phyloP scores from a whole-genome alignment of 2,113 vertebrate genomes.

The Psilopogon haemacephalus region DNA sequence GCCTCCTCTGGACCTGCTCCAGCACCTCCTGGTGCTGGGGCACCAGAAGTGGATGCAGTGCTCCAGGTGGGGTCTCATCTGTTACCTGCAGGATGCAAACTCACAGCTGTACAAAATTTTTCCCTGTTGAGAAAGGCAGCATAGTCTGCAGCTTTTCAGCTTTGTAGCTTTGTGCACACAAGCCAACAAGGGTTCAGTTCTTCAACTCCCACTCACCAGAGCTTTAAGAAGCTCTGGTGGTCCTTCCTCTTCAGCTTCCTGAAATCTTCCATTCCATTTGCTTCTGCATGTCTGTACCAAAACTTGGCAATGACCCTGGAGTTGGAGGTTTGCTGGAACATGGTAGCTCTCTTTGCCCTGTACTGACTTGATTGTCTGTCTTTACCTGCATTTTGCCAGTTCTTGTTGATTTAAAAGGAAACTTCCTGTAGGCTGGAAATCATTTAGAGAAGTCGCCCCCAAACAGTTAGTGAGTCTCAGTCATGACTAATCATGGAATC shows the following conservation, averaged over 20 bases:
- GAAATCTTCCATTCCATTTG: neutral
- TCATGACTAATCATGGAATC: neutral
- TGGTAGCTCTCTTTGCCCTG: neutral
- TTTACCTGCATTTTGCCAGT: constrained; percentile 31
- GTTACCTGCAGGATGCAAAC: neutral
- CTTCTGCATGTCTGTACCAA: neutral
- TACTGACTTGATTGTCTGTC: neutral
- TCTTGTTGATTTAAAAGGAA: constrained; percentile 32
- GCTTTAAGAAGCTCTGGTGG: neutral
- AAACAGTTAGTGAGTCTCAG: constrained; percentile 47
- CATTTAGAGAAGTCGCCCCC: constrained; percentile 46
- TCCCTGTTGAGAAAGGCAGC: neutral
- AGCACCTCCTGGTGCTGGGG: no score
- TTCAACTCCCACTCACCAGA: constrained; percentile 1
- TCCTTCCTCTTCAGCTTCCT: neutral
- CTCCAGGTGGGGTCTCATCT: neutral
- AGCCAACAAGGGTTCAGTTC: neutral
- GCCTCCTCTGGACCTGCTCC: no score
- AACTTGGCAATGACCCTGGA: neutral
- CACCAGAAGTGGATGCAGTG: no score
- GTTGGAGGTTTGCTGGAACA: neutral
- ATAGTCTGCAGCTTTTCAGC: neutral
- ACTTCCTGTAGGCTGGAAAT: constrained; percentile 44
- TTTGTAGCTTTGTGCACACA: neutral
- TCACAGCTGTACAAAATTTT: neutral